Conservation (phyloP, 2,113 vertebrate genomes). For the Sturnira hondurensis region DNA sequence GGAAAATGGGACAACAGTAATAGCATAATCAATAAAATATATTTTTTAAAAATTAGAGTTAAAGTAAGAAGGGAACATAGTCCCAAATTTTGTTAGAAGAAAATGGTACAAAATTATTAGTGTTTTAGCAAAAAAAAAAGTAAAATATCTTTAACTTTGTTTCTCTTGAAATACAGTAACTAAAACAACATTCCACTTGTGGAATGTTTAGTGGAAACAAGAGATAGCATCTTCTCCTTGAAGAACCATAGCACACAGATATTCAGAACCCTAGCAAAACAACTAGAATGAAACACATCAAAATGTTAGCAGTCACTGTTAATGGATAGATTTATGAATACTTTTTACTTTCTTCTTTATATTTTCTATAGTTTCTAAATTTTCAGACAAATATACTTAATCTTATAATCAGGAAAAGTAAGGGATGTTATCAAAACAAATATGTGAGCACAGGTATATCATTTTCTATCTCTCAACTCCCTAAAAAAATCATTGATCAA, state of each 20-base stretch:
- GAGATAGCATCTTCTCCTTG: background rate
- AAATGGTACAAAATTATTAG: background rate
- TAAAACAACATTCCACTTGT: background rate
- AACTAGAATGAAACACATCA: background rate
- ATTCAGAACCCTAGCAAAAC: constrained; percentile 32
- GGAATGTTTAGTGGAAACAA: background rate
- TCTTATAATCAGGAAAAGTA: background rate
- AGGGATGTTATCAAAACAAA: background rate
- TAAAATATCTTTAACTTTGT: background rate
- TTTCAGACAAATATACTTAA: background rate
- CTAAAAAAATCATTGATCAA: background rate
- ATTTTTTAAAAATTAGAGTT: background rate
- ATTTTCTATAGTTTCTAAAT: constrained; percentile 15
- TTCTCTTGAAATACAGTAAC: background rate
- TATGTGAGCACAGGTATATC: background rate
- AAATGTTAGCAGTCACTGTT: background rate
- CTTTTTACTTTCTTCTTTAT: background rate
- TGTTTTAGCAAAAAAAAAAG: background rate
- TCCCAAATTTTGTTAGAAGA: background rate
- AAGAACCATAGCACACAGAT: background rate
- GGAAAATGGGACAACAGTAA: too few relatives aligned
- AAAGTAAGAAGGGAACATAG: background rate
- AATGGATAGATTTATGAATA: background rate
- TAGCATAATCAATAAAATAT: too few relatives aligned
- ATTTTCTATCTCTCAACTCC: background rate